These are phyloP conservation scores for Gallinago jamesoni DNA, from an alignment of 2,113 vertebrate species.

Conservation along the genomic window DNA sequence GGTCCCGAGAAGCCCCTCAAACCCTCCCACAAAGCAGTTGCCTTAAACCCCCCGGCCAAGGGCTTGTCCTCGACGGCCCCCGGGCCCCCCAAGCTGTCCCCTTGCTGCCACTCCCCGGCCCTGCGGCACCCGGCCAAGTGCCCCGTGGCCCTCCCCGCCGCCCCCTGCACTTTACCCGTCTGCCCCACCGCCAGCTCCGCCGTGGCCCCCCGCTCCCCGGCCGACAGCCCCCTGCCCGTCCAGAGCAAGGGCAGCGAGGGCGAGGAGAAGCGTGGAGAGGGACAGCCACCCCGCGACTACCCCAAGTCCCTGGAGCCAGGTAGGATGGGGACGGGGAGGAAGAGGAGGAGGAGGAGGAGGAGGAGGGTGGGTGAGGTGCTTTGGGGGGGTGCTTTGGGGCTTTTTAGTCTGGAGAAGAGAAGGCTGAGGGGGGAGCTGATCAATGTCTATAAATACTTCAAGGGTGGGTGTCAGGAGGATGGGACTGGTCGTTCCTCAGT, in stretches of 20 bases:
- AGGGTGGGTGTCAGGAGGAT: too few species aligned
- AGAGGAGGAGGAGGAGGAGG: not conserved
- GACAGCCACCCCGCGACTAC: slow-evolving; percentile 78
- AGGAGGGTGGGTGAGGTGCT: not conserved
- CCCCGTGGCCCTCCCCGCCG: slow-evolving; percentile 64
- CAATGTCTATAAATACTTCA: too few species aligned
- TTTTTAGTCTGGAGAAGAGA: too few species aligned
- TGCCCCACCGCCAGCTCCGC: slow-evolving; percentile 77
- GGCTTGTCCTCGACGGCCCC: slow-evolving; percentile 70
- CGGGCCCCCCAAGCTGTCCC: slow-evolving; percentile 83
- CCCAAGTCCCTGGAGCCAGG: slow-evolving; percentile 87
- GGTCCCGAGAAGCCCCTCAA: slow-evolving; percentile 84
- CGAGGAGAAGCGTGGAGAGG: slow-evolving; percentile 82
- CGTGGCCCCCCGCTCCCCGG: slow-evolving; percentile 80
- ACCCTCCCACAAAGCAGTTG: slow-evolving; percentile 86
- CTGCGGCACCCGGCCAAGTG: slow-evolving; percentile 81
- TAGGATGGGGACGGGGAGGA: slow-evolving; percentile 45
- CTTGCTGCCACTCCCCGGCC: slow-evolving; percentile 88
- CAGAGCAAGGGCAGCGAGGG: slow-evolving; percentile 77
- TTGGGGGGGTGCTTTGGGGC: too few species aligned
- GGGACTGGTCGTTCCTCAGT: too few species aligned
- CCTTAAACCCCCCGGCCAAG: slow-evolving; percentile 82
- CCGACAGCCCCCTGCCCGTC: slow-evolving; percentile 82
- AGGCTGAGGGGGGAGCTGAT: too few species aligned
- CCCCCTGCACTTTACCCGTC: slow-evolving; percentile 86